A percentile compares a stretch with the other conserved stretches of the same genome.
phyloP scores from a whole-genome alignment of 1,140 invertebrate species.

The Leptopilina clavipes region DNA sequence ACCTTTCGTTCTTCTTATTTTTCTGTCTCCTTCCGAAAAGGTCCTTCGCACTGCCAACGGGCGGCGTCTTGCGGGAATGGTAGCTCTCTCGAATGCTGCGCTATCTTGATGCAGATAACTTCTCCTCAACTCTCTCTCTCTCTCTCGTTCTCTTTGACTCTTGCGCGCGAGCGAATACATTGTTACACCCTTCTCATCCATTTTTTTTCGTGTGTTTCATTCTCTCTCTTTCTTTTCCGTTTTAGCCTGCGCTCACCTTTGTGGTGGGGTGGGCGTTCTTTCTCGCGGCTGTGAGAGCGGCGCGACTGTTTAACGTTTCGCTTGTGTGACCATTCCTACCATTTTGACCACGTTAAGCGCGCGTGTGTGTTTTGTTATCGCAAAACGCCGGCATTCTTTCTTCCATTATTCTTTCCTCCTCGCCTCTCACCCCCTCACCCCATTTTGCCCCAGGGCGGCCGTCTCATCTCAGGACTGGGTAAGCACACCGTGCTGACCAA shows the following conservation, averaged over 20 bases:
- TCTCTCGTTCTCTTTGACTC: neutral
- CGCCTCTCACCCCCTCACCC: conserved; percentile 39
- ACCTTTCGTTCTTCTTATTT: neutral
- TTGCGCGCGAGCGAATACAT: neutral
- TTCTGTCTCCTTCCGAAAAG: conserved; percentile 38
- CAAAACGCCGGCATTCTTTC: conserved; percentile 52
- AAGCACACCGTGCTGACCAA: neutral
- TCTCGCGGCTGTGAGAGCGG: neutral
- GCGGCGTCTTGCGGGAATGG: conserved; percentile 5
- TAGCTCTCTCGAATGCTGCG: neutral
- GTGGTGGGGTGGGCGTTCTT: conserved; percentile 19
- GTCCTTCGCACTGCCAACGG: conserved; percentile 29
- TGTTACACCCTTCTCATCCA: conserved; percentile 37
- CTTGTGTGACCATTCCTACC: conserved; percentile 34
- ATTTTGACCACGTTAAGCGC: conserved; percentile 31
- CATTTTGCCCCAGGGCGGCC: conserved; percentile 35
- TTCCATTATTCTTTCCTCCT: conserved; percentile 1
- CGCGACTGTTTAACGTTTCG: neutral
- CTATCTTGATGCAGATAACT: conserved; percentile 50
- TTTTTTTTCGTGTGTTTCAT: conserved; percentile 28
- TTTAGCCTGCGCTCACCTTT: neutral
- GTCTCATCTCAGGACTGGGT: conserved; percentile 39
- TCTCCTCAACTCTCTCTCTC: conserved; percentile 23
- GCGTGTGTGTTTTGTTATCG: conserved; percentile 51
- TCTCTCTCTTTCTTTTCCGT: neutral